Evolutionary conservation across 2,888 invertebrate genomes (phyloP).

Genomic region (Eupithecia inturbata): DNA sequence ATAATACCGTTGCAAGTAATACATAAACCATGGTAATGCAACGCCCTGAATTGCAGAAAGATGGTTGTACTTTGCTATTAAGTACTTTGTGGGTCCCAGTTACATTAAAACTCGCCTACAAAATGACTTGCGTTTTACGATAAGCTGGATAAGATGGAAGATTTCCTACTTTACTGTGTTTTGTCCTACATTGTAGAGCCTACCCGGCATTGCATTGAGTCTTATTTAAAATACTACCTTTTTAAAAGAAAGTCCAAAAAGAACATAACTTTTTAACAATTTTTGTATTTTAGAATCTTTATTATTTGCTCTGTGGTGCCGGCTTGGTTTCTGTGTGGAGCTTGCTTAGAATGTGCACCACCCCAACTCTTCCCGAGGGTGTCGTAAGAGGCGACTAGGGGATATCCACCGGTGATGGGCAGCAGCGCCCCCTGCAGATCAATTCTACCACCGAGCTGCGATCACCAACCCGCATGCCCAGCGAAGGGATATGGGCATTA

Average conservation of each 20-base stretch:
- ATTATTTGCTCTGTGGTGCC: no score
- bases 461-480: no score
- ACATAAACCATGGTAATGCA: slow-evolving; percentile 26
- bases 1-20: not conserved
- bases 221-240: not conserved
- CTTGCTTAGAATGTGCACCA: no score
- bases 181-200: not conserved
- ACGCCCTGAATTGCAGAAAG: slow-evolving; percentile 17
- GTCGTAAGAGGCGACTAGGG: no score
- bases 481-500: no score
- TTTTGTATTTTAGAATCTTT: no score
- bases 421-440: no score
- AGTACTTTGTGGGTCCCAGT: slow-evolving; percentile 20
- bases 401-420: no score
- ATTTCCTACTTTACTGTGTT: not conserved
- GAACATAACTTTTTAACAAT: not conserved
- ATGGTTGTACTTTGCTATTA: slow-evolving; percentile 21
- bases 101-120: slow-evolving; percentile 35
- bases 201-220: not conserved
- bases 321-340: no score
- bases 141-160: not conserved
- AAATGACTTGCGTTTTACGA: slow-evolving; percentile 30
- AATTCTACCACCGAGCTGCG: no score
- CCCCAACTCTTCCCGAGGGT: no score
- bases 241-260: not conserved